phyloP scores from a whole-genome alignment of 2,113 vertebrate species.

The Pedetes capensis region DNA sequence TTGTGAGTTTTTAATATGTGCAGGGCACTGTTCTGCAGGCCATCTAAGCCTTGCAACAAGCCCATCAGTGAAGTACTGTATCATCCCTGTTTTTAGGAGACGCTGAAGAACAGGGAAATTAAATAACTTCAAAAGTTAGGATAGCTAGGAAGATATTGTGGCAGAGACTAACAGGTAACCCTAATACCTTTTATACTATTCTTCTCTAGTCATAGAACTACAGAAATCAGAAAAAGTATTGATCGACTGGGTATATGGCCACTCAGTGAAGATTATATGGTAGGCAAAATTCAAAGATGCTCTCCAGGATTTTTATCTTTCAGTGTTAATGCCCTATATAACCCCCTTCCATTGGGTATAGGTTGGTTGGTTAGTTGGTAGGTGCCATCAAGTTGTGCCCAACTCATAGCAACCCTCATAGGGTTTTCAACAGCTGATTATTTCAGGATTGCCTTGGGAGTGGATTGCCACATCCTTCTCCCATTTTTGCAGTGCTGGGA shows the following conservation, averaged over 20 bases:
- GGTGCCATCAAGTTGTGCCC: no score
- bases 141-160: background rate
- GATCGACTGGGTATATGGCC: background rate
- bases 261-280: background rate
- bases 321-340: background rate
- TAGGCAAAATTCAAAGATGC: background rate
- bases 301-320: background rate
- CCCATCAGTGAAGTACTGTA: background rate
- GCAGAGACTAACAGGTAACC: background rate
- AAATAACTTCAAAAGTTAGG: background rate
- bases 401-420: no score
- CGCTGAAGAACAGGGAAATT: background rate
- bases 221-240: background rate
- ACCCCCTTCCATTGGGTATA: no score
- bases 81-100: background rate
- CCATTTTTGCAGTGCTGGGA: no score
- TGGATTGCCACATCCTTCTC: no score
- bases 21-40: background rate
- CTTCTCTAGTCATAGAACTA: background rate
- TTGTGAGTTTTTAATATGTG: constrained; percentile 1
- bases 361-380: no score
- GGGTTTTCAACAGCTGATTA: no score
- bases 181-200: background rate
- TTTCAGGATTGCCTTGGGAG: no score
- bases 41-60: constrained; percentile 3